Base-by-base conservation (phyloP, 2,797 vertebrate species). In the Trachurus trachurus region DNA sequence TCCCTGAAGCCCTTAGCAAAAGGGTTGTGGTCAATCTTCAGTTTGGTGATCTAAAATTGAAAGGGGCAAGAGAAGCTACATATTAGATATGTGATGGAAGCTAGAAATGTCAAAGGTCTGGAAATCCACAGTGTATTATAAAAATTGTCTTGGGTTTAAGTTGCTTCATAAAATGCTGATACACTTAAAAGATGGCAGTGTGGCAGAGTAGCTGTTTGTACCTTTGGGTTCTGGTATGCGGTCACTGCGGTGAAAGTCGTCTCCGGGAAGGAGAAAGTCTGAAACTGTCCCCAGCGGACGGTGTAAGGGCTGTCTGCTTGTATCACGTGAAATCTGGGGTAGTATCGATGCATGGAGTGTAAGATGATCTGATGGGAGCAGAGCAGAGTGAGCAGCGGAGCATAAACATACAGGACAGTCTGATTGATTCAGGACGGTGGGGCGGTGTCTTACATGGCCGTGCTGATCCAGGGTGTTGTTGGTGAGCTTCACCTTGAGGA, bases 281-380 rank as follows among this genome's bases (percentile, higher is more conserved):
- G 96, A 80, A 96, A 95, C 6, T 95, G 90, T 16, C 95, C 95
- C 97, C 97, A 97, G 87, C 94, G 90, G 26, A 95, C 89, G 0
- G 95, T 96, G 91, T 96, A 96, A 0, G 96, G 93, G 69, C 96
- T 96, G 11, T 97, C 97, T 0, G 96, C 95, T 87, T 96, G 97
- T 75, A 97, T 93, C 12, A 98, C 93, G 69, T 97, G 96, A 84
- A 98, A 97, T 49, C 96, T 94, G 0, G 97, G 97, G 88, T 95
- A 96, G 91, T 98, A 98, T 10, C 96, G 95, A 68, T 98, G 97
- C 97, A 98, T 98, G 57, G 97, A 98, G 90, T 97, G 97, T 45
- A 98, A 93, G 77, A 98, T 96, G 78, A 98, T 96, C 96, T 97
- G 81, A 21, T 9, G 9, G 6, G 4, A 10, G 12, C 12, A 42